Evolutionary conservation across 2,797 vertebrate genomes (phyloP).

Genomic region (Poecilia velifera): DNA sequence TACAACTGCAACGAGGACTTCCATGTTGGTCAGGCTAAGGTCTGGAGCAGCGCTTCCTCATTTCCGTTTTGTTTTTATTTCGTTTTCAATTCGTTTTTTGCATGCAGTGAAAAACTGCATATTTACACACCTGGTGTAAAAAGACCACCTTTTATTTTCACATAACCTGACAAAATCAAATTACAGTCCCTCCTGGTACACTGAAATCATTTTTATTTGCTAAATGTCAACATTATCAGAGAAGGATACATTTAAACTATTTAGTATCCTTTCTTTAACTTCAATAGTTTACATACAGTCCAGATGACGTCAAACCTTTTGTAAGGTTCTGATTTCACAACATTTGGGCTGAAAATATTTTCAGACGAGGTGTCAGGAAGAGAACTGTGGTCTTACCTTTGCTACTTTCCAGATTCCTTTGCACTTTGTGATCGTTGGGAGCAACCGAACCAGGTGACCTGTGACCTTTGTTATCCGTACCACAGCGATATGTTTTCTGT

Average conservation of each 20-base stretch:
- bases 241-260: background rate
- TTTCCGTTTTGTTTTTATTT: background rate
- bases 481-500: background rate
- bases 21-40: slow-evolving; percentile 93
- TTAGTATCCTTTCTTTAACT: background rate
- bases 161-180: background rate
- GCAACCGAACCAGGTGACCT: background rate
- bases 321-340: background rate
- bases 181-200: background rate
- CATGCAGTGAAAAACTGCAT: background rate
- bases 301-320: background rate
- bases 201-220: background rate
- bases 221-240: background rate
- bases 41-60: slow-evolving; percentile 47
- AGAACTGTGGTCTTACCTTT: background rate
- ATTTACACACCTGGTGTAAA: background rate
- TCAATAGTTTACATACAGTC: background rate
- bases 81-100: background rate
- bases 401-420: background rate
- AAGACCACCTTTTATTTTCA: background rate
- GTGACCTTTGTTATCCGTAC: background rate
- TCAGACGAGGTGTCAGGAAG: background rate
- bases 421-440: background rate
- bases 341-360: background rate
- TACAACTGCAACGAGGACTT: slow-evolving; percentile 93